A percentile compares a stretch with the other conserved stretches of the same genome.
phyloP scores from a whole-genome alignment of 2,113 vertebrate species.

The Apodemus speciosus region DNA sequence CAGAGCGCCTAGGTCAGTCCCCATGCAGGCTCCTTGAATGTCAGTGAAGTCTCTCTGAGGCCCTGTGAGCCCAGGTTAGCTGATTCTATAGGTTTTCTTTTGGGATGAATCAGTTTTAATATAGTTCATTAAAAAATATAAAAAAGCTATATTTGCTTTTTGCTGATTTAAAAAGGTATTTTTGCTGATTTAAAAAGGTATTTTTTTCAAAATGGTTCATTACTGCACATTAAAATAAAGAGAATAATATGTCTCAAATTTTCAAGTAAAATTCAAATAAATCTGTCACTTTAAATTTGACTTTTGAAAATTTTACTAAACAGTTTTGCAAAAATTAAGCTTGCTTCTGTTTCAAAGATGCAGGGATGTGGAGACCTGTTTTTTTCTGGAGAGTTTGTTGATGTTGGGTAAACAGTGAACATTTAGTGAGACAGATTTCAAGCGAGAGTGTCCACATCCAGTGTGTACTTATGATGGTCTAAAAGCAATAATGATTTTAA shows the following conservation, averaged over 20 bases:
- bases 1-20: not conserved
- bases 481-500: not conserved
- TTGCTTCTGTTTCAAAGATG: not conserved
- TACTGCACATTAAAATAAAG: not conserved
- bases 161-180: not conserved
- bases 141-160: too few relatives aligned
- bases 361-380: not conserved
- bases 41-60: not conserved
- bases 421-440: not conserved
- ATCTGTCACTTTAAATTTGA: not conserved
- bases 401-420: not conserved
- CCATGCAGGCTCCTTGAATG: not conserved
- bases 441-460: not conserved
- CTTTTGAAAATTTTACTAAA: constrained; percentile 4
- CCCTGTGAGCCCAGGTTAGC: not conserved
- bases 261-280: constrained; percentile 31
- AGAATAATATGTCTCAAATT: not conserved
- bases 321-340: not conserved
- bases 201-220: constrained; percentile 2
- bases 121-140: constrained; percentile 37
- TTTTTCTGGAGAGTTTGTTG: not conserved
- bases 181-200: not conserved
- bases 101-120: not conserved
- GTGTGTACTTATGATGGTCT: not conserved
- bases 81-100: not conserved